Evolutionary conservation across 2,113 vertebrate genomes (phyloP).

Genomic region (Todiramphus saurophagus): DNA sequence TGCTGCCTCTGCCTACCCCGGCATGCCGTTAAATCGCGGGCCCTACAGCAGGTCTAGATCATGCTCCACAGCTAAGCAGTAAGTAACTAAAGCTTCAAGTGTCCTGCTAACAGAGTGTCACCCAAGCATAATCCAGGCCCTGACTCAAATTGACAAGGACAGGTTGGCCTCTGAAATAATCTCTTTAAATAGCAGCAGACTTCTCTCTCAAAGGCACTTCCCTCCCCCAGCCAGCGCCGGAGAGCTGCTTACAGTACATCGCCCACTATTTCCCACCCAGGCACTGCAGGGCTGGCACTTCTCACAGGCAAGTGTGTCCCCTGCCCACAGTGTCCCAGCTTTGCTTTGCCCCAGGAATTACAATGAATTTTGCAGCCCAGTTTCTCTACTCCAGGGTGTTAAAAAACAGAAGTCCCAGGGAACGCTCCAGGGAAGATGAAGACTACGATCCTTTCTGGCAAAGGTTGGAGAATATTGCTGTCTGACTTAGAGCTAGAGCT

Average conservation of each 20-base stretch:
- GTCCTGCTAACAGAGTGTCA: conserved; percentile 51
- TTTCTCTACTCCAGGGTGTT: conserved; percentile 83
- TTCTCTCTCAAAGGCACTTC: conserved; percentile 8
- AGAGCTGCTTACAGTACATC: background rate
- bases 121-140: conserved; percentile 54
- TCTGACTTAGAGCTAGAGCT: conserved; percentile 71
- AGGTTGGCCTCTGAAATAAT: conserved; percentile 65
- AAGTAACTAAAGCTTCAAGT: conserved; percentile 54
- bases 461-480: conserved; percentile 84
- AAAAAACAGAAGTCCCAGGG: conserved; percentile 74
- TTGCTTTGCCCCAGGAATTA: conserved; percentile 18
- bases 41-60: background rate
- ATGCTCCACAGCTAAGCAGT: conserved; percentile 30
- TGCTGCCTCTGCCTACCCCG: background rate
- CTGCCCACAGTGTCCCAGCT: conserved; percentile 13
- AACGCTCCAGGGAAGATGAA: conserved; percentile 72
- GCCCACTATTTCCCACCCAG: background rate
- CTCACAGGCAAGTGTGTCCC: conserved; percentile 4
- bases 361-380: conserved; percentile 91
- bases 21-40: rapidly evolving
- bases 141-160: conserved; percentile 75
- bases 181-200: conserved; percentile 73
- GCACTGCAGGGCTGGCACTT: background rate
- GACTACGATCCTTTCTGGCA: conserved; percentile 93
- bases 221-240: background rate